These are phyloP conservation scores for Cremastinae sp. DNA, from an alignment of 2,888 invertebrate genomes.

Conservation along the genomic window DNA sequence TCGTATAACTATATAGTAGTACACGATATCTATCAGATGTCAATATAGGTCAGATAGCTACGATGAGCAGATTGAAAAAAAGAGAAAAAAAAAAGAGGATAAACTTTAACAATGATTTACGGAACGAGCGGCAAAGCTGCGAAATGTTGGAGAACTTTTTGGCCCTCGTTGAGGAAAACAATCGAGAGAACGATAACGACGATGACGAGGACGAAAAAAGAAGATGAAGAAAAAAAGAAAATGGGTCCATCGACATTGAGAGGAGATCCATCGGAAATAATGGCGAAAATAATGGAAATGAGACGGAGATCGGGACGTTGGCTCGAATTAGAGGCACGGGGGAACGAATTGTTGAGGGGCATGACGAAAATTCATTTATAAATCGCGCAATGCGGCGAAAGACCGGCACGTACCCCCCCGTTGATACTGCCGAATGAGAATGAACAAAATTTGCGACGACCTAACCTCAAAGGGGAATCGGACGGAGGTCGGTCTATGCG, in stretches of 20 bases:
- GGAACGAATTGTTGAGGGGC: background rate
- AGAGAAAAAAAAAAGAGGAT: background rate
- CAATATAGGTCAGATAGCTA: conserved; percentile 40
- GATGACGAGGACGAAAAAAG: conserved; percentile 17
- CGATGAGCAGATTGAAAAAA: background rate
- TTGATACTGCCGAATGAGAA: conserved; percentile 27
- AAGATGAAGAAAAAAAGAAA: conserved; percentile 37
- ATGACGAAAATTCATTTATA: background rate
- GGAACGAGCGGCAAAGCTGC: background rate
- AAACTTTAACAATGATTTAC: background rate
- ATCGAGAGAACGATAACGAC: conserved; percentile 8
- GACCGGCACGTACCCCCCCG: conserved; percentile 48
- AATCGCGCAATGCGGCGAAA: conserved; percentile 15
- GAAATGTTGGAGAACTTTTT: background rate
- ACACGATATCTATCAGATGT: conserved; percentile 9
- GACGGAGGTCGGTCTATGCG: background rate
- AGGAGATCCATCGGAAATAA: conserved; percentile 13
- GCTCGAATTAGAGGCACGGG: too few species aligned
- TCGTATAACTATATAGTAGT: conserved; percentile 7
- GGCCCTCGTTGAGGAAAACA: background rate
- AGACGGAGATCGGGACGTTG: background rate
- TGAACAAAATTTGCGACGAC: conserved; percentile 45
- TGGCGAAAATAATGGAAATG: conserved; percentile 17
- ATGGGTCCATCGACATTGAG: conserved; percentile 27
- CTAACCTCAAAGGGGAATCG: conserved; percentile 54